A percentile compares a stretch with the other conserved stretches of the same genome.
phyloP scores from a whole-genome alignment of 2,888 invertebrate species.

The Ceriagrion tenellum region DNA sequence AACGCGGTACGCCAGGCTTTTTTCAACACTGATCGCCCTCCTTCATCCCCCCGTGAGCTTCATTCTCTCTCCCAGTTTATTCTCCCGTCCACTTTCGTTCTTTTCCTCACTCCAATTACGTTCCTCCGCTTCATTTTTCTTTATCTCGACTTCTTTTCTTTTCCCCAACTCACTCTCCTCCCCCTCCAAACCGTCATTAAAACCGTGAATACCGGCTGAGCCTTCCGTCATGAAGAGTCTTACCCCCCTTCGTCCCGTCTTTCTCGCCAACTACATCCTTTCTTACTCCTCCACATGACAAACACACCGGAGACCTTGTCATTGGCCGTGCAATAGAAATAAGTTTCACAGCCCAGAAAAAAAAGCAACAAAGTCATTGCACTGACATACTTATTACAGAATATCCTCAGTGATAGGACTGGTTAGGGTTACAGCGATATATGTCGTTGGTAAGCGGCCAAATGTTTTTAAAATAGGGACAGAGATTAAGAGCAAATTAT shows the following conservation, averaged over 20 bases:
- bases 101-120: not conserved
- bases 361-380: not conserved
- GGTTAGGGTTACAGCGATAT: no score
- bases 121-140: not conserved
- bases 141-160: not conserved
- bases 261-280: not conserved
- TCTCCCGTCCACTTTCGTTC: not conserved
- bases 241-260: not conserved
- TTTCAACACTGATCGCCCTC: not conserved
- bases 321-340: not conserved
- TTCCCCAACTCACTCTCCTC: not conserved
- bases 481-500: no score
- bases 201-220: not conserved
- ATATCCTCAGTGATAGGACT: no score
- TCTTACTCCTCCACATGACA: not conserved
- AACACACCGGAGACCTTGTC: not conserved
- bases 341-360: not conserved
- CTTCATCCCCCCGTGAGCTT: not conserved
- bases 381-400: not conserved
- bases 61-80: not conserved
- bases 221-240: not conserved
- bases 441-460: no score
- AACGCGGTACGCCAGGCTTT: no score
- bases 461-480: no score
- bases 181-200: not conserved